A percentile compares a stretch with the other conserved stretches of the same genome.
phyloP scores from a whole-genome alignment of 92 coral and sea anemone species.

The Virgularia gustaviana region DNA sequence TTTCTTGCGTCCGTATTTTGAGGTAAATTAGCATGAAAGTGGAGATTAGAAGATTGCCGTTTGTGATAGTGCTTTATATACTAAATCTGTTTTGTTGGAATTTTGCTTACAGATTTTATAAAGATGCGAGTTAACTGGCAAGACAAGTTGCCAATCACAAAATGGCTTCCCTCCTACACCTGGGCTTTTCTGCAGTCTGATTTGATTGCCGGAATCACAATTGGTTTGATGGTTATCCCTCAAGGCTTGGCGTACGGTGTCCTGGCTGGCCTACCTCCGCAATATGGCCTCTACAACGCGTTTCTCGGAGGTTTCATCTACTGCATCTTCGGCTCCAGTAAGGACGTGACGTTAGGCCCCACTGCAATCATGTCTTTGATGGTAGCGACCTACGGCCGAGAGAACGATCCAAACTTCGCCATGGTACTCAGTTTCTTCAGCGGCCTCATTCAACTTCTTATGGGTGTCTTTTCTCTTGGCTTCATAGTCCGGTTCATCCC shows the following conservation, averaged over 20 bases:
- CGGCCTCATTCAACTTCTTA: conserved; percentile 72
- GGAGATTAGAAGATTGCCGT: no score
- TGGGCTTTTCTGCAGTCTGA: conserved; percentile 72
- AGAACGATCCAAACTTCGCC: conserved; percentile 70
- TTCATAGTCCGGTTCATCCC: conserved; percentile 92
- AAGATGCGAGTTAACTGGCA: conserved; percentile 32
- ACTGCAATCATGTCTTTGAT: conserved; percentile 95
- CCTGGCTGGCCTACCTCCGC: conserved; percentile 87
- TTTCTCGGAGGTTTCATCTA: conserved; percentile 90
- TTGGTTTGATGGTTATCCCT: conserved; percentile 95
- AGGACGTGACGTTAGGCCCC: conserved; percentile 89
- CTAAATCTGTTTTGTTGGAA: no score
- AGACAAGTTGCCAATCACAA: conserved; percentile 72
- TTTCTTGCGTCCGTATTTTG: no score
- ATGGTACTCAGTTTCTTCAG: conserved; percentile 69
- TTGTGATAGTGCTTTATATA: no score
- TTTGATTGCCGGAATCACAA: conserved; percentile 87
- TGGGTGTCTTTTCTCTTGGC: conserved; percentile 90
- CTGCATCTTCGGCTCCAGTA: conserved; percentile 92
- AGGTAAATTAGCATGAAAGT: no score
- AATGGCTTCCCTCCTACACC: conserved; percentile 77
- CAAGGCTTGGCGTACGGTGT: conserved; percentile 95
- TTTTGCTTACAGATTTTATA: no score
- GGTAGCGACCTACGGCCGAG: conserved; percentile 84
- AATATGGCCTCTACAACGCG: conserved; percentile 91